Evolutionary conservation across 2,113 vertebrate genomes (phyloP), one percentile per base, ranked within the genome.

Genomic region (Centropus unirufus): DNA sequence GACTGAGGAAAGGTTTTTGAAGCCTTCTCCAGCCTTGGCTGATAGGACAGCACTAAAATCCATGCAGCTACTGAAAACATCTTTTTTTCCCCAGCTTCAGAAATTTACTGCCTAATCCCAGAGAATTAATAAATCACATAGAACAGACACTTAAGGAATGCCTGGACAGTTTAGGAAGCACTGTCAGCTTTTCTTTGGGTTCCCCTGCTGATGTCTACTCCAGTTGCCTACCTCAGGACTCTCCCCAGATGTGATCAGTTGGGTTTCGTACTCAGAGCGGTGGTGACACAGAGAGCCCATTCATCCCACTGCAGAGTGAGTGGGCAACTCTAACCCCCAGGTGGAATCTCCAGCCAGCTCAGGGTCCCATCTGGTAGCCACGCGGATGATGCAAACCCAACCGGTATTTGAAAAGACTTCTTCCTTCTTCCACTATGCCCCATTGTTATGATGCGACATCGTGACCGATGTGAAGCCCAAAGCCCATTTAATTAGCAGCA

Each of bases 241-340:
- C 79, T 83, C 75, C 66, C 62, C 93, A 96, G 95, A 96, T 95
- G 91, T 77, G 76, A 84, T 82, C 87, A 49, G 82, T 72, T 64
- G 11, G 63, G 62, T 90, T 92, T 91, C 68, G 14, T 47, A n/a
- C 54, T 47, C 21, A 3, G 44, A 58, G 32, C 8, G 14, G 49
- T 30, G 72, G 54, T 73, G 79, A 88, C 78, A 95, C 82, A 96
- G 96, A 95, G 95, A 91, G 78, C 63, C 66, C 79, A 96, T 96
- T 96, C 95, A 96, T 96, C 51, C 68, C 4, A 2, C 44, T 89
- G 42, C 81, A 78, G 70, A 15, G 14, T 17, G 26, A 72, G 21
- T 11, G 47, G 76, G 64, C 87, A 89, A 18, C 63, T 90, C 68
- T 69, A 19, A 44, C 57, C 62, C 62, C 36, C n/a, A 90, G 58